A percentile compares a stretch with the other conserved stretches of the same genome.
Evolutionary conservation across 1,140 invertebrate species (phyloP).

Genomic region (Sesamia nonagrioides): DNA sequence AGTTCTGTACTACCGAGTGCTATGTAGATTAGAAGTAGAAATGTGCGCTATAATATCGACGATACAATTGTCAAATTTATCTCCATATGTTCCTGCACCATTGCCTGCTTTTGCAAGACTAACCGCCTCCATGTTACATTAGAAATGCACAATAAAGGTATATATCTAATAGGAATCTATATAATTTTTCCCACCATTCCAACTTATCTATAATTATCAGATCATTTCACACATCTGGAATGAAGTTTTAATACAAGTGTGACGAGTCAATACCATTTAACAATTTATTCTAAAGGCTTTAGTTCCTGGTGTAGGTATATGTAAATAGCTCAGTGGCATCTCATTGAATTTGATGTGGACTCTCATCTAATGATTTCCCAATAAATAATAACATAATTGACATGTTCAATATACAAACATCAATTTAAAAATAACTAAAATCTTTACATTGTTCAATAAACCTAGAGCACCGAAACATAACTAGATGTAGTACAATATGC

Average conservation of each 20-base stretch:
- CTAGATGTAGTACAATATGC: slow-evolving; percentile 44
- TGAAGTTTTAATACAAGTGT: slow-evolving; percentile 36
- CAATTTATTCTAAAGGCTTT: slow-evolving; percentile 27
- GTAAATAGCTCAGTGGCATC: slow-evolving; percentile 21
- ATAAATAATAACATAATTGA: slow-evolving; percentile 47
- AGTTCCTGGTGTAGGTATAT: slow-evolving; percentile 16
- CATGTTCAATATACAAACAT: slow-evolving; percentile 39
- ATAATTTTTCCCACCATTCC: slow-evolving; percentile 41
- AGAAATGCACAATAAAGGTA: slow-evolving; percentile 40
- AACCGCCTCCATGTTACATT: slow-evolving; percentile 11
- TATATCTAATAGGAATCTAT: slow-evolving; percentile 67
- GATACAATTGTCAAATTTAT: too few species aligned
- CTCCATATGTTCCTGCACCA: not conserved
- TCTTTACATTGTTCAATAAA: slow-evolving; percentile 44
- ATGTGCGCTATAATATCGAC: too few species aligned
- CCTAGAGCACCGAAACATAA: slow-evolving; percentile 47
- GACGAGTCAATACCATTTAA: slow-evolving; percentile 20
- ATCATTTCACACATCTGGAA: slow-evolving; percentile 55
- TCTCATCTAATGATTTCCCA: slow-evolving; percentile 20
- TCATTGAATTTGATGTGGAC: slow-evolving; percentile 25
- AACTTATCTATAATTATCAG: slow-evolving; percentile 51
- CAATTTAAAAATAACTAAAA: slow-evolving; percentile 32
- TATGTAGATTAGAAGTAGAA: not conserved
- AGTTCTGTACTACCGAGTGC: not conserved
- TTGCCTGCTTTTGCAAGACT: slow-evolving; percentile 4